These are phyloP conservation scores for Microctenopoma stevenorrisi DNA, from an alignment of 2,797 vertebrate species.

Conservation along the genomic window DNA sequence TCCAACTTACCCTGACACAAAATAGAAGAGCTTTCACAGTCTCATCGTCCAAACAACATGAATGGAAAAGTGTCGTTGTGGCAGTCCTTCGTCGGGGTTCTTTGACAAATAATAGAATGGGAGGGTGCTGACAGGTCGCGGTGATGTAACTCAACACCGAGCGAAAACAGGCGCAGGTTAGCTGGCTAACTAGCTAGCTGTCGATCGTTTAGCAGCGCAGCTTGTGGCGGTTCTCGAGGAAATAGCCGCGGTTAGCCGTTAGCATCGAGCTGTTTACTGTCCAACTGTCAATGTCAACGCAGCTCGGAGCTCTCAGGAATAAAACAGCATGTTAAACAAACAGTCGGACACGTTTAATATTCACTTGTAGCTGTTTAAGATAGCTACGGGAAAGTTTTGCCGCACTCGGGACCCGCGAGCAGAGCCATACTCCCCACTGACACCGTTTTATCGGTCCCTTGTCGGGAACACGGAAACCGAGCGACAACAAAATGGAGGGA, in stretches of 20 bases:
- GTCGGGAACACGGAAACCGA: slow-evolving; percentile 82
- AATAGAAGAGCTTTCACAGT: slow-evolving; percentile 25
- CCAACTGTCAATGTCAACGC: slow-evolving; percentile 69
- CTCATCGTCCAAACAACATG: slow-evolving; percentile 69
- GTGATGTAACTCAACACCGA: slow-evolving; percentile 36
- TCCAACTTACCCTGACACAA: slow-evolving; percentile 62
- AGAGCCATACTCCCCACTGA: slow-evolving; percentile 60
- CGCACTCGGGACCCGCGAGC: slow-evolving; percentile 61
- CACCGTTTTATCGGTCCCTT: slow-evolving; percentile 58
- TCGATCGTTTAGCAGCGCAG: slow-evolving; percentile 10
- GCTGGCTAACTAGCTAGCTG: slow-evolving; percentile 54
- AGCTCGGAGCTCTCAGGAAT: slow-evolving; percentile 1
- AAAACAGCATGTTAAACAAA: background rate
- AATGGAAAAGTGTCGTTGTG: slow-evolving; percentile 57
- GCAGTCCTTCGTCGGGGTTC: slow-evolving; percentile 15
- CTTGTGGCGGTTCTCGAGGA: slow-evolving; percentile 13
- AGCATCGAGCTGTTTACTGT: slow-evolving; percentile 71
- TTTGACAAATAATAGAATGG: background rate
- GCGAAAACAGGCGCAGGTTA: slow-evolving; percentile 40
- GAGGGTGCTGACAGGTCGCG: slow-evolving; percentile 27
- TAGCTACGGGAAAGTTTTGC: slow-evolving; percentile 43
- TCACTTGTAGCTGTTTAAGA: background rate
- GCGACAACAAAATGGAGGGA: slow-evolving; percentile 83
- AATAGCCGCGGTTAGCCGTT: slow-evolving; percentile 49
- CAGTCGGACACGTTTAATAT: accelerated